These are phyloP conservation scores for Phrixothrix hirtus DNA, from an alignment of 2,888 invertebrate species.

Conservation along the genomic window DNA sequence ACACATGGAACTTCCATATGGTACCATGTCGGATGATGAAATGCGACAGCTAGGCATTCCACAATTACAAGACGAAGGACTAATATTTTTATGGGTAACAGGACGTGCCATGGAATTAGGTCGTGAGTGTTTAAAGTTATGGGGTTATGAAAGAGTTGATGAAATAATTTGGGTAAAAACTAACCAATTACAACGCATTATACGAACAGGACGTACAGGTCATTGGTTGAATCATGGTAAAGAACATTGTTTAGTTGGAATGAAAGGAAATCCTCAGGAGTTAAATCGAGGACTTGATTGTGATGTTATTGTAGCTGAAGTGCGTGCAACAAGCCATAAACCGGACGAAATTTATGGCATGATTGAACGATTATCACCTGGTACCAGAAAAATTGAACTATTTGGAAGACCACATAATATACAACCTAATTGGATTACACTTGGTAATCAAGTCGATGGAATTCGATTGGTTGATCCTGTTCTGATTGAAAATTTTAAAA, in stretches of 20 bases:
- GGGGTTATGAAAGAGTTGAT: conserved; percentile 97
- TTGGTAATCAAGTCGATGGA: conserved; percentile 97
- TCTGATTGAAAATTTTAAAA: conserved; percentile 84
- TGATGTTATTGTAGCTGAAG: conserved; percentile 98
- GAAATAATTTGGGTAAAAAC: conserved; percentile 99
- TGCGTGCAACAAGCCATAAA: conserved; percentile 96
- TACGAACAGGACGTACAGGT: conserved; percentile 94
- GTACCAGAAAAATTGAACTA: conserved; percentile 94
- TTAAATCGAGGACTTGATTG: conserved; percentile 93
- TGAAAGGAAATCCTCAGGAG: conserved; percentile 92
- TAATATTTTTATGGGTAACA: conserved; percentile 97
- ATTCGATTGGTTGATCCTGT: conserved; percentile 91
- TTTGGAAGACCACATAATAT: conserved; percentile 97
- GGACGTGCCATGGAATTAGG: conserved; percentile 96
- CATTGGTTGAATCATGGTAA: conserved; percentile 99
- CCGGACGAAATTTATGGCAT: conserved; percentile 99
- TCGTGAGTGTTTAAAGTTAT: conserved; percentile 90
- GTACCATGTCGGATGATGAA: conserved; percentile 98
- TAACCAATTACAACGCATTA: conserved; percentile 95
- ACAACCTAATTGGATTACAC: conserved; percentile 97
- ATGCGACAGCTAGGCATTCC: conserved; percentile 96
- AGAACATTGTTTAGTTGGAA: conserved; percentile 95
- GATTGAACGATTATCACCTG: conserved; percentile 94
- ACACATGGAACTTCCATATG: conserved; percentile 98
- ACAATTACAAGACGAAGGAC: conserved; percentile 91